Percentiles rank a stretch among this genome's conserved stretches.
Conservation (phyloP, 2,888 invertebrate genomes). For the Eledona agricola region DNA sequence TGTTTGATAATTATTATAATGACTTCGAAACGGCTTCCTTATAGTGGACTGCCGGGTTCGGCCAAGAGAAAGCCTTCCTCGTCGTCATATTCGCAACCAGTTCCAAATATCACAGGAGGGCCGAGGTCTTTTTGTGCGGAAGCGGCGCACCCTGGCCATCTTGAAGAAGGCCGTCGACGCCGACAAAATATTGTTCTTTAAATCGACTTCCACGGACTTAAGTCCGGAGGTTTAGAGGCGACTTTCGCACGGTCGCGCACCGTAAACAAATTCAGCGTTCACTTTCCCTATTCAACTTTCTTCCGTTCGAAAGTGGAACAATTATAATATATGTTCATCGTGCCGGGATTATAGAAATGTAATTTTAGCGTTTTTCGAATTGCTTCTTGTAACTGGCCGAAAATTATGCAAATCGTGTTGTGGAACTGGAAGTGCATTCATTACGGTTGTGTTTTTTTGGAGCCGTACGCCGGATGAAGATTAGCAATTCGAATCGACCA, state of each 20-base stretch:
- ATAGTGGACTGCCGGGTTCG: slow-evolving; percentile 38
- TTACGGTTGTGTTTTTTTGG: slow-evolving; percentile 9
- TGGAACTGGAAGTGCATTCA: slow-evolving; percentile 5
- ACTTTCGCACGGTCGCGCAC: slow-evolving; percentile 17
- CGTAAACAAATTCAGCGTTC: slow-evolving; percentile 42
- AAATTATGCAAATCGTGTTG: slow-evolving; percentile 11
- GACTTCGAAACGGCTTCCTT: slow-evolving; percentile 36
- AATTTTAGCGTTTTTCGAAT: slow-evolving; percentile 6
- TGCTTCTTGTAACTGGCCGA: neutral
- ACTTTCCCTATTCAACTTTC: slow-evolving; percentile 46
- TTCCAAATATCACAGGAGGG: slow-evolving; percentile 33
- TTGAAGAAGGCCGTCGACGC: slow-evolving; percentile 5
- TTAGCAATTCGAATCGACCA: slow-evolving; percentile 25
- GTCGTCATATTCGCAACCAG: slow-evolving; percentile 36
- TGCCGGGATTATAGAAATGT: slow-evolving; percentile 26
- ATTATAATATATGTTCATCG: slow-evolving; percentile 36
- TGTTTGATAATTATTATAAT: slow-evolving; percentile 22
- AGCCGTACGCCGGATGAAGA: slow-evolving; percentile 26
- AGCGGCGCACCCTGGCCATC: no score
- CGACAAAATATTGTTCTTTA: no score
- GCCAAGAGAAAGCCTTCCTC: slow-evolving; percentile 41
- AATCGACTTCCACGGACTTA: no score
- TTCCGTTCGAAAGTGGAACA: slow-evolving; percentile 45
- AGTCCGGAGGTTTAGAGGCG: slow-evolving; percentile 8
- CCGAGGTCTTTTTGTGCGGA: no score